Conservation (phyloP, 2,888 invertebrate species). For the Therioaphis trifolii region DNA sequence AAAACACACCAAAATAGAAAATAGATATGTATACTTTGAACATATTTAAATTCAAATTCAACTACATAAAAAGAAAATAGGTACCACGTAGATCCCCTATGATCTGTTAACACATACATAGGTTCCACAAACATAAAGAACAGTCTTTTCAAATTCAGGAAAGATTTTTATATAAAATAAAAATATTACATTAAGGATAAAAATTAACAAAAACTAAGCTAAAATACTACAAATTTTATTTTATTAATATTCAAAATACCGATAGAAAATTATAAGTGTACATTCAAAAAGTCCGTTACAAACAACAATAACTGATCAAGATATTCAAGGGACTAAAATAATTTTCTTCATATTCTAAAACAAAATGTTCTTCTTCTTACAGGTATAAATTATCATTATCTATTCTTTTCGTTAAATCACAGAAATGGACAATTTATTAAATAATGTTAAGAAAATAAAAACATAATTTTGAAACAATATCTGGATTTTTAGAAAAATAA, state of each 20-base stretch:
- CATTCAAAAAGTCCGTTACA: slow-evolving; percentile 45
- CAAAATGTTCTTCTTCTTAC: slow-evolving; percentile 18
- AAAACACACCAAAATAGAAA: too few relatives aligned
- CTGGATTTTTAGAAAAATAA: slow-evolving; percentile 49
- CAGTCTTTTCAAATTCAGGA: slow-evolving; percentile 2
- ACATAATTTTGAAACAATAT: slow-evolving; percentile 35
- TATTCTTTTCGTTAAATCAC: slow-evolving; percentile 37
- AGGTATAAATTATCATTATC: slow-evolving; percentile 1
- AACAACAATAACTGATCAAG: slow-evolving; percentile 36
- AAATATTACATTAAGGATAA: not conserved
- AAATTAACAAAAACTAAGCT: slow-evolving; percentile 50
- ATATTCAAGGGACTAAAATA: slow-evolving; percentile 41
- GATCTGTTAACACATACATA: too few relatives aligned
- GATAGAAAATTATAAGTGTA: slow-evolving; percentile 51
- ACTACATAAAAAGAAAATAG: too few relatives aligned
- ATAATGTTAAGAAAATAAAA: slow-evolving; percentile 6
- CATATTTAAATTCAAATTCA: too few relatives aligned
- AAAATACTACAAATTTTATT: slow-evolving; percentile 54
- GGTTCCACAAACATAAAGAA: not conserved
- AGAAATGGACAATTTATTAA: slow-evolving; percentile 47
- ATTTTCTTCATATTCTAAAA: slow-evolving; percentile 32
- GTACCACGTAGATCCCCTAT: too few relatives aligned
- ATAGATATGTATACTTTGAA: too few relatives aligned
- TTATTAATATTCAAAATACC: slow-evolving; percentile 55
- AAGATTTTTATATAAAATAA: slow-evolving; percentile 2